Evolutionary conservation across 2,888 invertebrate species (phyloP), one percentile per base, ranked within the genome.

Genomic region (Drosophila bunnanda): DNA sequence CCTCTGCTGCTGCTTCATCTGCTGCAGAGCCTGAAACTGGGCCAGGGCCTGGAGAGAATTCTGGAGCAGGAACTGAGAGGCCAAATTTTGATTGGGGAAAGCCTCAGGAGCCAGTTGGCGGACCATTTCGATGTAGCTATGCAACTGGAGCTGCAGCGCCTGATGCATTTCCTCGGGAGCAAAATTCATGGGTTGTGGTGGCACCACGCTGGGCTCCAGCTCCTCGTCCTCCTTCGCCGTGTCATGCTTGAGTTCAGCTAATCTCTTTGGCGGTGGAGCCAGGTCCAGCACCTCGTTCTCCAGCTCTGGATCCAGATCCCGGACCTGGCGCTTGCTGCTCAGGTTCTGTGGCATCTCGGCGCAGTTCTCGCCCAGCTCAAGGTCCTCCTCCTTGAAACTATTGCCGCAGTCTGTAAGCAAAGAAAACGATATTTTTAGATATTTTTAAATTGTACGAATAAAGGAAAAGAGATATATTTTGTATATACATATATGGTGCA

Each of bases 1-100:
- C 15, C 83, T 75, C 7, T 82, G 89, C 84, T 93, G 94, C 60
- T 93, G 93, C 67, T 94, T 94, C 57, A 94, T 93, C 78, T 96
- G 95, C 80, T 97, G 96, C 66, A 97, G 93, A 78, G 96, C 96
- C 89, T 97, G 96, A 68, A 96, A 93, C 91, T 97, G 96, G 84
- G 96, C 96, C 89, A 97, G 95, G 7, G 96, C 96, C 91, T 97
- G 97, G 91, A 92, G 79, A 6, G 91, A 96, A 92, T 96, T 96
- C 91, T 96, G 96, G 60, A 96, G 92, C 91, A 96, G 95, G 90
- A 96, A 95, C 90, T 96, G 96, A 25, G 95, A 94, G 82, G 90
- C 89, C 34, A 92, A 75, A 55, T 85, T 85, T 10, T 91, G 86
- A 77, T 86, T 91, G 54, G 91, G 88, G 32, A 83, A 82, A 2